Evolutionary conservation across 2,888 invertebrate species (phyloP).

Genomic region (Auanema freiburgensis): DNA sequence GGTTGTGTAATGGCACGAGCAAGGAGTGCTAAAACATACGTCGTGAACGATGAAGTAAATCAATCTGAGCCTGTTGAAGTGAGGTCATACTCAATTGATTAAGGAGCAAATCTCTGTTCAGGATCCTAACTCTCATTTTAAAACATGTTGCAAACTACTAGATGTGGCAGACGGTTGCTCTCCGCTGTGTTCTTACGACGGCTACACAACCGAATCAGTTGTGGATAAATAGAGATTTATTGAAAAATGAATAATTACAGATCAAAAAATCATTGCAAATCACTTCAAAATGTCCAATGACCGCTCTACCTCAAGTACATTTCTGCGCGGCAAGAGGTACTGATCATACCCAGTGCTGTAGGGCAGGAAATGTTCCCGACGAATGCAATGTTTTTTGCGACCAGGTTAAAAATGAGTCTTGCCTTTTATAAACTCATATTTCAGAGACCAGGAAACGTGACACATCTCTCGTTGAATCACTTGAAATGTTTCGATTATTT

Average conservation of each 20-base stretch:
- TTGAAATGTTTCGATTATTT: conserved; percentile 37
- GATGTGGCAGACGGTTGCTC: conserved; percentile 28
- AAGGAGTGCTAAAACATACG: conserved; percentile 32
- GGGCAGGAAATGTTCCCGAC: conserved; percentile 19
- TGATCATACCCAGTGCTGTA: conserved; percentile 38
- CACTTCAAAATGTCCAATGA: conserved; percentile 29
- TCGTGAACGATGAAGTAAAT: conserved; percentile 7
- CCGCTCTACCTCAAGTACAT: conserved; percentile 31
- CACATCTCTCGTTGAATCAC: conserved; percentile 27
- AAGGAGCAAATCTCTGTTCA: no score
- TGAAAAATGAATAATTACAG: conserved; percentile 3
- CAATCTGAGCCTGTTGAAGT: no score
- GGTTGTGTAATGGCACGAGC: conserved; percentile 34
- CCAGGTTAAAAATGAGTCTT: conserved; percentile 22
- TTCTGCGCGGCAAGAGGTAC: conserved; percentile 40
- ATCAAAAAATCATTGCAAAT: conserved; percentile 15
- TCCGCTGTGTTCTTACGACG: conserved; percentile 26
- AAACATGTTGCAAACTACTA: conserved; percentile 34
- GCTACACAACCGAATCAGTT: conserved; percentile 30
- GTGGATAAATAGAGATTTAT: background rate
- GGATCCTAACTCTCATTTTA: conserved; percentile 39
- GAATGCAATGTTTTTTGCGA: conserved; percentile 36
- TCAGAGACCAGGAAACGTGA: conserved; percentile 25
- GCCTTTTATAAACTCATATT: background rate
- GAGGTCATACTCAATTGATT: no score